These are phyloP conservation scores for Sebastes variabilis DNA, from an alignment of 2,797 vertebrate species.

Conservation along the genomic window DNA sequence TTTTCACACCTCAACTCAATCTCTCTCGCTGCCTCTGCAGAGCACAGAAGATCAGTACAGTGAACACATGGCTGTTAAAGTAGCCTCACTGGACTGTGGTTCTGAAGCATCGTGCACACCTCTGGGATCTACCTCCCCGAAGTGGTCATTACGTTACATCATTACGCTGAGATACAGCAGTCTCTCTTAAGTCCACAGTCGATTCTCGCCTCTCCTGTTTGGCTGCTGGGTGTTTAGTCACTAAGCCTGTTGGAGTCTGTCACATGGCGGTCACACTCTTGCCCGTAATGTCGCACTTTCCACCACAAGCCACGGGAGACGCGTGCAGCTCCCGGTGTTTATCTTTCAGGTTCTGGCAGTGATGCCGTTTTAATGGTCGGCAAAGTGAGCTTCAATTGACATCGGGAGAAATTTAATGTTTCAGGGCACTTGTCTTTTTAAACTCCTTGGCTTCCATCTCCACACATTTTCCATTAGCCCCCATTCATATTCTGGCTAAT, in stretches of 20 bases:
- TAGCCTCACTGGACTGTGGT: not conserved
- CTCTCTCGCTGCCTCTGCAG: not conserved
- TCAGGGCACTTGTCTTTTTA: constrained; percentile 7
- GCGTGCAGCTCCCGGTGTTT: not conserved
- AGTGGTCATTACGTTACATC: not conserved
- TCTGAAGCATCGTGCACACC: not conserved
- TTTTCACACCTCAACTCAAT: not conserved
- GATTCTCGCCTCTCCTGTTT: not conserved
- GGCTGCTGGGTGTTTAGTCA: not conserved
- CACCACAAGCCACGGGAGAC: not conserved
- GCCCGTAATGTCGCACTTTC: not conserved
- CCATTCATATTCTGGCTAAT: constrained; percentile 28
- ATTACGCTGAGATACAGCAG: not conserved
- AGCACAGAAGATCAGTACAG: not conserved
- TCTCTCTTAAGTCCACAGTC: not conserved
- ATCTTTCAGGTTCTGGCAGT: constrained; percentile 9
- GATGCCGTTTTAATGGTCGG: constrained; percentile 29
- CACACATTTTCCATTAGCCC: constrained; percentile 19
- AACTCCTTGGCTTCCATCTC: constrained; percentile 3
- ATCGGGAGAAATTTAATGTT: constrained; percentile 16
- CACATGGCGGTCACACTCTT: not conserved
- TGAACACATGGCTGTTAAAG: not conserved
- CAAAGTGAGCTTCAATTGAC: constrained; percentile 29
- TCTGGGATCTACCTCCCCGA: not conserved
- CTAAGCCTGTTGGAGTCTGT: not conserved